Percentiles rank a stretch among this genome's conserved stretches.
phyloP scores from a whole-genome alignment of 2,113 vertebrate genomes.

The Herpetotheres cachinnans region DNA sequence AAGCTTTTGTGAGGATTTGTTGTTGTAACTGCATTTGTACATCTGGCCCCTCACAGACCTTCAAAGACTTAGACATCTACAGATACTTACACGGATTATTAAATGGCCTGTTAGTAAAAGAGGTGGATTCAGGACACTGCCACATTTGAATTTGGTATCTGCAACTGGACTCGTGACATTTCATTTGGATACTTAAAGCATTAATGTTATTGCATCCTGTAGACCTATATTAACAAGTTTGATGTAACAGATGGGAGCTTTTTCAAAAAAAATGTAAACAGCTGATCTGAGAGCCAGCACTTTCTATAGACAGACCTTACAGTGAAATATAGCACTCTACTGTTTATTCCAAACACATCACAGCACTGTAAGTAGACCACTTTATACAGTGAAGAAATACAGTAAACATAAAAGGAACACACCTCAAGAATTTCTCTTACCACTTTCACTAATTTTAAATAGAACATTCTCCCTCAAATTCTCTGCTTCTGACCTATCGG shows the following conservation, averaged over 20 bases:
- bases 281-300: conserved; percentile 44
- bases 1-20: conserved; percentile 63
- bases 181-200: conserved; percentile 64
- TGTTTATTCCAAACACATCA: conserved; percentile 56
- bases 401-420: background rate
- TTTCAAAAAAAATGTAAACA: conserved; percentile 70
- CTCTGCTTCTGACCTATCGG: background rate
- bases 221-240: conserved; percentile 67
- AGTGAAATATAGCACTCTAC: conserved; percentile 45
- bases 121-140: conserved; percentile 69
- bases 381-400: conserved; percentile 9
- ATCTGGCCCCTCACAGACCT: conserved; percentile 61
- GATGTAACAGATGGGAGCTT: conserved; percentile 70
- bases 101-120: conserved; percentile 56
- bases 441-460: background rate
- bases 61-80: conserved; percentile 32
- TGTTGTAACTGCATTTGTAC: conserved; percentile 55
- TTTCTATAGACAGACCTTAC: conserved; percentile 59
- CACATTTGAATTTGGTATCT: conserved; percentile 45
- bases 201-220: conserved; percentile 65
- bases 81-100: conserved; percentile 55
- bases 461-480: background rate
- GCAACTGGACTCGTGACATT: conserved; percentile 49
- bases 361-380: background rate
- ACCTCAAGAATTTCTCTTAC: background rate